Percentiles rank a stretch among this genome's conserved stretches.
These are phyloP conservation scores for Drosophila prolongata DNA, from an alignment of 2,888 invertebrate genomes.

Conservation along the genomic window DNA sequence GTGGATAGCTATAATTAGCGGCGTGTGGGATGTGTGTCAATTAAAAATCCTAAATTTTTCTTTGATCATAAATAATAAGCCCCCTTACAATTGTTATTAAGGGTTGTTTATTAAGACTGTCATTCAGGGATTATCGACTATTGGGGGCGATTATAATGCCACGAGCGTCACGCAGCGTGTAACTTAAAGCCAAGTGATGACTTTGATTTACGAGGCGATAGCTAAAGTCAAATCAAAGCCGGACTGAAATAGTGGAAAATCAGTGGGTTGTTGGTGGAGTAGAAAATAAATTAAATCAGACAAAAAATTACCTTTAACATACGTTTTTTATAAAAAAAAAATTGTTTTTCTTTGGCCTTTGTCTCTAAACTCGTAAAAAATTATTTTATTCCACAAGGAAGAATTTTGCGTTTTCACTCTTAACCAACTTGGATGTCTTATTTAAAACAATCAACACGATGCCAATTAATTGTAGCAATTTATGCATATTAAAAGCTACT, in stretches of 20 bases:
- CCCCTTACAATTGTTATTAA: slow-evolving; percentile 1
- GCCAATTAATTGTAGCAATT: slow-evolving; percentile 47
- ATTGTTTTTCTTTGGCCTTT: too few species aligned
- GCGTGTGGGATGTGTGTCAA: slow-evolving; percentile 2
- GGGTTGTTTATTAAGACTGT: slow-evolving; percentile 10
- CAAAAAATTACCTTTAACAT: too few species aligned
- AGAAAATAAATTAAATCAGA: neutral
- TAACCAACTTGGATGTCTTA: slow-evolving; percentile 21
- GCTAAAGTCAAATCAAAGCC: slow-evolving; percentile 4
- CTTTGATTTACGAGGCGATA: slow-evolving; percentile 43
- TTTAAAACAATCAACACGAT: slow-evolving; percentile 6
- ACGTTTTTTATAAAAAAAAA: too few species aligned
- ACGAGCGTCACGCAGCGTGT: slow-evolving; percentile 48
- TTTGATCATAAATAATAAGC: slow-evolving; percentile 16
- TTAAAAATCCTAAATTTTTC: neutral
- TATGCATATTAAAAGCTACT: slow-evolving; percentile 34
- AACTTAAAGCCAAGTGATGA: slow-evolving; percentile 19
- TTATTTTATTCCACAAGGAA: too few species aligned
- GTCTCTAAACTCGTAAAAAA: too few species aligned
- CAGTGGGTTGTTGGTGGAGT: neutral
- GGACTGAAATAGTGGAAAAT: neutral
- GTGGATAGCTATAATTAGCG: slow-evolving; percentile 24
- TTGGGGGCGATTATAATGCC: slow-evolving; percentile 57
- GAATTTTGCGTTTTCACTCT: too few species aligned
- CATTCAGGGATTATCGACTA: slow-evolving; percentile 12